Conservation (phyloP, 2,797 vertebrate genomes). For the Fundulus diaphanus region DNA sequence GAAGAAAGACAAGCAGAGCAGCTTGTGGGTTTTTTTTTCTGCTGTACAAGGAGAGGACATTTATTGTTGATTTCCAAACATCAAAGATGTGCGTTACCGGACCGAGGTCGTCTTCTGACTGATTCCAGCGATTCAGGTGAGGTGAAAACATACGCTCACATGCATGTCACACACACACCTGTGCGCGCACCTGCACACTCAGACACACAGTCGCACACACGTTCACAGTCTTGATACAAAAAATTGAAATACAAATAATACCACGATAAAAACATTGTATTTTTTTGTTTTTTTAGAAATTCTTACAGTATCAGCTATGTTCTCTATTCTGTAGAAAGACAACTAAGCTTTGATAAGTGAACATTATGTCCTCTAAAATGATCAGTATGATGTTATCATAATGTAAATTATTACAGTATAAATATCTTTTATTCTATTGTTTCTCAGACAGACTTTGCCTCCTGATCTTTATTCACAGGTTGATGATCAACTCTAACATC, state of each 20-base stretch:
- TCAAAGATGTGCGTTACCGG: constrained; percentile 70
- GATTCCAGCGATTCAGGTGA: constrained; percentile 70
- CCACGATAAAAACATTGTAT: constrained; percentile 79
- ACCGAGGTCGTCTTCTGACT: constrained; percentile 56
- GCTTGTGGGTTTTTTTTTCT: constrained; percentile 10
- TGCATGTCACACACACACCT: constrained; percentile 64
- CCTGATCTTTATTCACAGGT: constrained; percentile 62
- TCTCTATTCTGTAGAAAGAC: constrained; percentile 81
- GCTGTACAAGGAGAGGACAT: constrained; percentile 76
- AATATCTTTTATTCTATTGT: constrained; percentile 59
- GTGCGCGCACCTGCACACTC: constrained; percentile 40
- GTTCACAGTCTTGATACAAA: constrained; percentile 79
- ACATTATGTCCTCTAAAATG: constrained; percentile 73
- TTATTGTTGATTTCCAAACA: constrained; percentile 74
- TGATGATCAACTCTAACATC: constrained; percentile 41
- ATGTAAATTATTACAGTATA: constrained; percentile 70
- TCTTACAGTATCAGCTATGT: constrained; percentile 69
- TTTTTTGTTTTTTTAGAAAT: constrained; percentile 73
- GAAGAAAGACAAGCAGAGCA: neutral
- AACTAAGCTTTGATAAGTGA: constrained; percentile 74
- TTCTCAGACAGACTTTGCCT: constrained; percentile 45
- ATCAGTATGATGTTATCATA: constrained; percentile 69
- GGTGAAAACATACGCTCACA: constrained; percentile 70
- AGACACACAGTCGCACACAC: constrained; percentile 30
- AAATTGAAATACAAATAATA: constrained; percentile 80